A percentile compares a stretch with the other conserved stretches of the same genome.
These are phyloP conservation scores for Ceriagrion tenellum DNA, from an alignment of 2,888 invertebrate genomes.

Conservation along the genomic window DNA sequence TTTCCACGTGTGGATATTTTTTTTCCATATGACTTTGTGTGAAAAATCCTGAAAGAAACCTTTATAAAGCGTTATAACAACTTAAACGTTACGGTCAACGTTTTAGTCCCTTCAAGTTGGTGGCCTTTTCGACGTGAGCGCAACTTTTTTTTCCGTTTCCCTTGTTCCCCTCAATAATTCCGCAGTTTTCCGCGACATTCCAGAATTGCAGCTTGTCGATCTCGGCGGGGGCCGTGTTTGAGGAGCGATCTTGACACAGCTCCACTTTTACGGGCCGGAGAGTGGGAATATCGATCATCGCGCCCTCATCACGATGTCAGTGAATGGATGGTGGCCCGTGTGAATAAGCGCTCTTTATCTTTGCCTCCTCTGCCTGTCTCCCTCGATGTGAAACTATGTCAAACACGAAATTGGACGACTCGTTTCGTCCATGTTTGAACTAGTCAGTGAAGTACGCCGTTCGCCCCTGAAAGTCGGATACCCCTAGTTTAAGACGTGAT, in stretches of 20 bases:
- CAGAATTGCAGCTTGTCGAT: background rate
- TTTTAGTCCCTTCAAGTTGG: background rate
- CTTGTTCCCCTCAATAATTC: background rate
- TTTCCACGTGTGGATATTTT: too few species aligned
- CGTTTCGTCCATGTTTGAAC: background rate
- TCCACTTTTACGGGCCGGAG: slow-evolving; percentile 5
- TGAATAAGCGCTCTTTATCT: background rate
- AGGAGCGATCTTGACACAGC: background rate
- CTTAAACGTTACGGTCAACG: too few species aligned
- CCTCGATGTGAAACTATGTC: background rate
- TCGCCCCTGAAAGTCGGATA: too few species aligned
- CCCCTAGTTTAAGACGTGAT: too few species aligned
- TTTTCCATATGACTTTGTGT: too few species aligned
- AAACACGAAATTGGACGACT: background rate
- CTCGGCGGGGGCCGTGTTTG: background rate
- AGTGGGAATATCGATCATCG: slow-evolving; percentile 5
- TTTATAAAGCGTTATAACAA: too few species aligned
- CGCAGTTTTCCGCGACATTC: background rate
- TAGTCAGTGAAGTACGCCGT: background rate
- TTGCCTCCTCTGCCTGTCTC: background rate
- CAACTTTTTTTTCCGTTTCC: background rate
- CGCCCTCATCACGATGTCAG: background rate
- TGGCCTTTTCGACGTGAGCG: background rate
- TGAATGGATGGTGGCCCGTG: background rate
- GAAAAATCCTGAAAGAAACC: too few species aligned